These are phyloP conservation scores for Agapostemon virescens DNA, from an alignment of 2,888 invertebrate species.

Conservation along the genomic window DNA sequence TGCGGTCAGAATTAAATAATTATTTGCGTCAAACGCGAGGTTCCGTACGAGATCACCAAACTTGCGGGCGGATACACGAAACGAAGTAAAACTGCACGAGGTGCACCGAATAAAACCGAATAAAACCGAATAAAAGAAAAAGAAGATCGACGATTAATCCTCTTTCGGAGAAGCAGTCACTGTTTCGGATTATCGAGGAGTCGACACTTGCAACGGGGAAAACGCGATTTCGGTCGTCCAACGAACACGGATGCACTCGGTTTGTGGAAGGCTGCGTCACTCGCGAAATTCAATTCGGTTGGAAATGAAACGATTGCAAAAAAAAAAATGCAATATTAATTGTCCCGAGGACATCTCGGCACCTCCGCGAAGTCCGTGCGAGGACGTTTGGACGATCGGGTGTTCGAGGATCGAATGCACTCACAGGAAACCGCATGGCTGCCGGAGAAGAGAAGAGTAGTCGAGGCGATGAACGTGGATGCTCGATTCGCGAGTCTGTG, in stretches of 20 bases:
- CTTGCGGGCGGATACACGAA: neutral
- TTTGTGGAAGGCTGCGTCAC: constrained; percentile 2
- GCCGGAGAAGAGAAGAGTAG: constrained; percentile 30
- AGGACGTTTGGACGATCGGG: neutral
- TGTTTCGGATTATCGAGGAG: neutral
- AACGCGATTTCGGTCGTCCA: neutral
- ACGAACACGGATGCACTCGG: constrained; percentile 7
- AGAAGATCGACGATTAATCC: neutral
- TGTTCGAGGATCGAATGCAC: constrained; percentile 56
- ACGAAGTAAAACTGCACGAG: neutral
- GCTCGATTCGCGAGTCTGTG: constrained; percentile 69
- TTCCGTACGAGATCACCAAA: neutral
- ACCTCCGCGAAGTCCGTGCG: neutral
- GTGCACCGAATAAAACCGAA: too few relatives aligned
- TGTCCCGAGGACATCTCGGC: neutral
- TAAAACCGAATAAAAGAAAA: too few relatives aligned
- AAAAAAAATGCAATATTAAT: too few relatives aligned
- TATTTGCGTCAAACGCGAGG: neutral
- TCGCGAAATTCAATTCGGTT: neutral
- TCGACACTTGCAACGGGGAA: neutral
- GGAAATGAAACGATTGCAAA: neutral
- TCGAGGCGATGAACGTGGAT: constrained; percentile 61
- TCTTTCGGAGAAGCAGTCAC: neutral
- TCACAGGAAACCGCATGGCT: constrained; percentile 73
- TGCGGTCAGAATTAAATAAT: neutral